Conservation (phyloP, 2,113 vertebrate species). For the Polypterus senegalus region DNA sequence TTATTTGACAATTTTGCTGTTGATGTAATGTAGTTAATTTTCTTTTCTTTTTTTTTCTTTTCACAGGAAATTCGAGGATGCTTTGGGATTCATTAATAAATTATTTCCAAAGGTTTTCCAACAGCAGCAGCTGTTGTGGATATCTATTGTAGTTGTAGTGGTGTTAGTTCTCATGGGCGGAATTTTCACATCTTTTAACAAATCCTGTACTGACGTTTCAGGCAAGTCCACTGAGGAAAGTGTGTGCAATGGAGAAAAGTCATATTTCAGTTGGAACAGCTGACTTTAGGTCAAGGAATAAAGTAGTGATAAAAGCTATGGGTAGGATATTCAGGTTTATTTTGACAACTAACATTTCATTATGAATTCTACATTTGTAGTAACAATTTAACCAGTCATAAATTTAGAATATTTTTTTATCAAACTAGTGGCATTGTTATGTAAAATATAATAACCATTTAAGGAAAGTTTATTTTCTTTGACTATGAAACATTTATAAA, state of each 20-base stretch:
- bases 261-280: constrained; percentile 56
- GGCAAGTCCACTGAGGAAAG: constrained; percentile 40
- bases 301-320: constrained; percentile 29
- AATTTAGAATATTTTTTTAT: too few species aligned
- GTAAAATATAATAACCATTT: too few species aligned
- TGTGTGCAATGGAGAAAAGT: constrained; percentile 45
- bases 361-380: too few species aligned
- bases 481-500: too few species aligned
- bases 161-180: constrained; percentile 50
- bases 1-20: constrained; percentile 8
- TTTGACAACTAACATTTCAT: too few species aligned
- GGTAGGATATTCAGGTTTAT: too few species aligned
- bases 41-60: constrained; percentile 32
- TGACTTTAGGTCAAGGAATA: constrained; percentile 42
- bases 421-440: too few species aligned
- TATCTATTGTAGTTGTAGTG: constrained; percentile 46
- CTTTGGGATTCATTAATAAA: constrained; percentile 55
- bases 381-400: too few species aligned
- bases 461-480: too few species aligned
- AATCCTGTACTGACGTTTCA: constrained; percentile 43
- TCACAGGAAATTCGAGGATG: constrained; percentile 63
- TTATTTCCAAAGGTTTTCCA: constrained; percentile 56
- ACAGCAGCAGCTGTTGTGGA: constrained; percentile 58
- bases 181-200: constrained; percentile 47
- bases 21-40: too few species aligned